Evolutionary conservation across 2,113 vertebrate genomes (phyloP).

Genomic region (Arenaria interpres): DNA sequence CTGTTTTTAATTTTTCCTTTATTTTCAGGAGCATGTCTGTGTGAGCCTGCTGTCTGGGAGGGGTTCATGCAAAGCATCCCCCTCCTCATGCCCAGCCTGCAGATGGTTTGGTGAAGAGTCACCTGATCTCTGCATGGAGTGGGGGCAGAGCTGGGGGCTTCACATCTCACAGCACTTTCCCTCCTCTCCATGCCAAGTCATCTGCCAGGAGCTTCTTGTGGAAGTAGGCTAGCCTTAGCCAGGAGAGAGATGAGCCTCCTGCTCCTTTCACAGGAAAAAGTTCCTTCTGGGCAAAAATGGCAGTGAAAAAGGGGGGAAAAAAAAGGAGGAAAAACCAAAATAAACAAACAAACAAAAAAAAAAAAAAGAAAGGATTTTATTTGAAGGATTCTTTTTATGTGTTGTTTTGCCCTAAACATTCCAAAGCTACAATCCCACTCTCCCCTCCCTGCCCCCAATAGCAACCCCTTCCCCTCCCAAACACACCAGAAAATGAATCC

Average conservation of each 20-base stretch:
- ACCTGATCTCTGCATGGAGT: not conserved
- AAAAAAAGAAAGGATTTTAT: not conserved
- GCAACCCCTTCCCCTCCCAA: not conserved
- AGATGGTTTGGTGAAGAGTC: not conserved
- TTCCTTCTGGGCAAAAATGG: not conserved
- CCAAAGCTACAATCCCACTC: not conserved
- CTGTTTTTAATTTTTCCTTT: not conserved
- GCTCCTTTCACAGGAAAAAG: not conserved
- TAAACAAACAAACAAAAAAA: too few relatives aligned
- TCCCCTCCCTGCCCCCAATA: not conserved
- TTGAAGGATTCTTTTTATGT: not conserved
- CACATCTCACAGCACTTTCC: not conserved
- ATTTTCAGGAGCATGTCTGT: not conserved
- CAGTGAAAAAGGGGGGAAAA: not conserved
- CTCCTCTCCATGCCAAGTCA: not conserved
- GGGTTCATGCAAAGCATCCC: not conserved
- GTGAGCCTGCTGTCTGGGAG: not conserved
- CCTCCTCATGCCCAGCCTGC: not conserved
- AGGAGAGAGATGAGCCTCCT: not conserved
- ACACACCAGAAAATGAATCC: not conserved
- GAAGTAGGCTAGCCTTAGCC: not conserved
- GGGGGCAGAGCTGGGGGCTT: not conserved
- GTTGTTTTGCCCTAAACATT: not conserved
- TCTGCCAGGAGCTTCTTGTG: not conserved
- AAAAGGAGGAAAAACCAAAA: not conserved